These are phyloP conservation scores for Chinchilla lanigera DNA, from an alignment of 2,113 vertebrate species.

Conservation along the genomic window DNA sequence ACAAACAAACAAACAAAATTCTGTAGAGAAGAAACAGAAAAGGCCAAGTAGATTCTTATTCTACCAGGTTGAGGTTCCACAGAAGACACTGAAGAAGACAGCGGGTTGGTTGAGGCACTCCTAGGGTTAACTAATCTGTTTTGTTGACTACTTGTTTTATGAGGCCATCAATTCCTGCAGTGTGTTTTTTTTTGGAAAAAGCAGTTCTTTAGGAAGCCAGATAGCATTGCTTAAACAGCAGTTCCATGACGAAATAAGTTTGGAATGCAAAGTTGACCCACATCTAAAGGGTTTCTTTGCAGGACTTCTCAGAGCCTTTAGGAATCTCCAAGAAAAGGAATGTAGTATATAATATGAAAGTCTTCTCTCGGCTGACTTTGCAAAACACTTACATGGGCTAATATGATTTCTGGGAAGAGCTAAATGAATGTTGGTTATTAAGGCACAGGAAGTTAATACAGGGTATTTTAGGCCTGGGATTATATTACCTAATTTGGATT, in stretches of 20 bases:
- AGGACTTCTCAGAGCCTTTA: constrained; percentile 36
- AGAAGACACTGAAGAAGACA: not conserved
- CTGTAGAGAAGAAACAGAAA: not conserved
- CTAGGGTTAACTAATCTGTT: not conserved
- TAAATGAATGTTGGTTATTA: constrained; percentile 22
- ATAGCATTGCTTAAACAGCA: not conserved
- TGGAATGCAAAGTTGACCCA: constrained; percentile 22
- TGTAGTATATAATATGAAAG: not conserved
- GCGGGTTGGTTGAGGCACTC: not conserved
- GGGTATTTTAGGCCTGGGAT: not conserved
- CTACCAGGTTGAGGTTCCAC: not conserved
- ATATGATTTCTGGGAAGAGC: not conserved
- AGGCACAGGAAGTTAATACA: not conserved
- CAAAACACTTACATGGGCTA: not conserved
- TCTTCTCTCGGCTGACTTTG: not conserved
- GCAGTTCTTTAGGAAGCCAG: not conserved
- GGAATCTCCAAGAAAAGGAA: not conserved
- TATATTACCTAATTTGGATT: not conserved
- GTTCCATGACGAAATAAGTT: not conserved
- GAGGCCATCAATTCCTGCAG: not conserved
- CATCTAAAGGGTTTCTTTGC: constrained; percentile 17
- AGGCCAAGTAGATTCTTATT: not conserved
- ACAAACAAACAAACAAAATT: not conserved
- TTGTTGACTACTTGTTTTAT: not conserved
- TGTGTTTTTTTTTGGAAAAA: not conserved